Base-by-base conservation (phyloP, 2,113 vertebrate genomes). In the Poecilia latipinna region DNA sequence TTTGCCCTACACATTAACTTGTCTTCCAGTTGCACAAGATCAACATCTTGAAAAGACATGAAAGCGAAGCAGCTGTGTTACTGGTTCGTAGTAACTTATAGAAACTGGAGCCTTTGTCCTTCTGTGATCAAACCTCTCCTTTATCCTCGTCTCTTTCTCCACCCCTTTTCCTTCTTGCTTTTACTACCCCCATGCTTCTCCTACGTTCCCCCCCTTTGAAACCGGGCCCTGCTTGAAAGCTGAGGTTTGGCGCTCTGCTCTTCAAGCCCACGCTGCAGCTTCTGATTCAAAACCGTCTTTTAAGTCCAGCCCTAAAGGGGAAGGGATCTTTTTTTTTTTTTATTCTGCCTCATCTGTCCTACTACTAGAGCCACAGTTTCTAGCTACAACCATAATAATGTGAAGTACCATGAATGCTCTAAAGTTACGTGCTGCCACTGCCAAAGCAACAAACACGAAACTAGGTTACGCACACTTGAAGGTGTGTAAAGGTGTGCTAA, bases 121-220 rank as follows among this genome's bases (percentile, higher is more conserved):
- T 72, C 44, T 70, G 15, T 72, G 80, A 83, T 62, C 84, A 73
- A 75, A 86, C 87, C 68, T 81, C 75, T 77, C 57, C 70, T 65
- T 65, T 75, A 93, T 92, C 87, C 86, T 94, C 64, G 61, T 86
- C 94, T 93, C 91, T 85, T 88, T 87, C 79, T 81, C 84, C 80
- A 61, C 33, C 72, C 80, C 60, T 60, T 57, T 35, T 57, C 61
- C 61, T 78, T 64, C 61, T 60, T 65, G n/a, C 37, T 60, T 80
- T 82, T 90, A 24, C 12, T 44, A 90, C 28, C 82, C 84, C 74
- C 82, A 82, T 79, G 74, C 70, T 42, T 78, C 82, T 82, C 80
- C 79, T 19, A 65, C 73, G 82, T 74, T 68, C 82, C 80, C 83
- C 63, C 77, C 76, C 87, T 88, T 83, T 84, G 90, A 92, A 85